Conservation (phyloP, 2,888 invertebrate genomes). For the Drosophila putrida region DNA sequence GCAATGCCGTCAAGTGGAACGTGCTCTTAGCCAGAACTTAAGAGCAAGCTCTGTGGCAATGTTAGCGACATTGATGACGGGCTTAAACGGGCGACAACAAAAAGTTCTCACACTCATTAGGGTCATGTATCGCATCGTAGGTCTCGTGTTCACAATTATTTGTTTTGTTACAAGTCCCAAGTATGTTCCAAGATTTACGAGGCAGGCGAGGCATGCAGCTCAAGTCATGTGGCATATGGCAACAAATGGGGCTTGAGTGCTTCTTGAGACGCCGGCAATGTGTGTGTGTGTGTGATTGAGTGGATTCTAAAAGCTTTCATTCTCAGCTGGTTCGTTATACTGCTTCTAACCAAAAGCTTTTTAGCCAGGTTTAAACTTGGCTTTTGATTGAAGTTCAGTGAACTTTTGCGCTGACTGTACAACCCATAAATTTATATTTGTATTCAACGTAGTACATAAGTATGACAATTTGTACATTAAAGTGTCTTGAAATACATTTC, state of each 20-base stretch:
- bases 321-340: conserved; percentile 14
- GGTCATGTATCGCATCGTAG: conserved; percentile 61
- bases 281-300: conserved; percentile 39
- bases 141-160: conserved; percentile 70
- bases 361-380: conserved; percentile 29
- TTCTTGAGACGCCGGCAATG: conserved; percentile 62
- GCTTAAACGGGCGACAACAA: conserved; percentile 38
- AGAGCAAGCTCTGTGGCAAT: conserved; percentile 57
- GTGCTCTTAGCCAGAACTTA: conserved; percentile 55
- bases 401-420: conserved; percentile 19
- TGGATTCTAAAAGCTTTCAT: conserved; percentile 30
- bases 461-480: conserved; percentile 5
- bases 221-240: conserved; percentile 23
- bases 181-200: conserved; percentile 31
- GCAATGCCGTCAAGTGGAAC: conserved; percentile 28
- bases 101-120: conserved; percentile 78
- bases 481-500: background rate
- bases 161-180: conserved; percentile 41
- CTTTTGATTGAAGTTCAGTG: conserved; percentile 22
- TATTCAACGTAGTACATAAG: background rate
- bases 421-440: conserved; percentile 9
- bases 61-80: conserved; percentile 46
- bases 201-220: conserved; percentile 28
- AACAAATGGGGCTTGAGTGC: conserved; percentile 44
- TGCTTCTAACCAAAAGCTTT: conserved; percentile 30